Evolutionary conservation across 1,140 invertebrate species (phyloP).

Genomic region (Diachasmimorpha longicaudata): DNA sequence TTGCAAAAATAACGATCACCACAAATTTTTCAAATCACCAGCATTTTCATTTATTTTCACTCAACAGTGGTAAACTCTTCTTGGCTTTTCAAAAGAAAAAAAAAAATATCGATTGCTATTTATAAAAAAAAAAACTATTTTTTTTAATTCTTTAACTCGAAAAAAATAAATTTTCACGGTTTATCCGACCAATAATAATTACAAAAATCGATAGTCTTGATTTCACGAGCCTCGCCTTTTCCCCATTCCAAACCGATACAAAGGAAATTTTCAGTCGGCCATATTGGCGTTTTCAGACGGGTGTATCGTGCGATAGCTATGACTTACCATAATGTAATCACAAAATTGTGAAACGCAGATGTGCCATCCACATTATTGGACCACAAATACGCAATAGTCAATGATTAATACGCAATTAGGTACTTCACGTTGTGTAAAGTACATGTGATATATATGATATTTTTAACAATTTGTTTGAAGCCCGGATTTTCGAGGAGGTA

Average conservation of each 20-base stretch:
- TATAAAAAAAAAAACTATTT: too few relatives aligned
- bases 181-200: not conserved
- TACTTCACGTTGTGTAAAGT: conserved; percentile 64
- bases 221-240: conserved; percentile 29
- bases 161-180: too few relatives aligned
- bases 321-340: conserved; percentile 71
- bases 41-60: not conserved
- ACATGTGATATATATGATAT: conserved; percentile 61
- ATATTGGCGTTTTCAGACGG: conserved; percentile 61
- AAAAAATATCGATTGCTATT: not conserved
- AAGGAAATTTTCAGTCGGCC: conserved; percentile 65
- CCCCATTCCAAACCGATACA: conserved; percentile 47
- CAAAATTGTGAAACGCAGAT: conserved; percentile 62
- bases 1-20: not conserved
- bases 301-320: conserved; percentile 30
- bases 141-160: not conserved
- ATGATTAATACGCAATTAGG: conserved; percentile 58
- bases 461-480: conserved; percentile 36
- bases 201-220: not conserved
- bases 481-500: not conserved
- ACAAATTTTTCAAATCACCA: not conserved
- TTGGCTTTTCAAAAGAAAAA: not conserved
- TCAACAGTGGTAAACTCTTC: not conserved
- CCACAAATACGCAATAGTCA: conserved; percentile 51
- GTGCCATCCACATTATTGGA: conserved; percentile 62